Base-by-base conservation (phyloP, 2,113 vertebrate species). In the Phainopepla nitens region DNA sequence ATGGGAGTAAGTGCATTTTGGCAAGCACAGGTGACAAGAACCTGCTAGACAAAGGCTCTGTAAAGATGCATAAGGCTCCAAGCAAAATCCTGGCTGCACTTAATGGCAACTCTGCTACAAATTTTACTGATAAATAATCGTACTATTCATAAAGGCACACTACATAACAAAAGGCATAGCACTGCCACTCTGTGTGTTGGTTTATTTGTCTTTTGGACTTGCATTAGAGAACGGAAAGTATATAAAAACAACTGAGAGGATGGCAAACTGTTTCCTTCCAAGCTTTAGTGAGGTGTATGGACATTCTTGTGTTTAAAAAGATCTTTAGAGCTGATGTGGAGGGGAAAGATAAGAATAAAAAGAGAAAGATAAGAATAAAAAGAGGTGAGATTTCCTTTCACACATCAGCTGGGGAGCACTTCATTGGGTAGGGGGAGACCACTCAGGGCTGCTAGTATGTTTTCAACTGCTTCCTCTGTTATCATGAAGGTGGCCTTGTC, bases 371-470 rank as follows among this genome's bases (percentile, higher is more conserved):
- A 35, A 72, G 17, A 82, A 82, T 39, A 56, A 56, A 68, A n/a
- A 53, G 19, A 66, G 35, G 45, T 24, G 15, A 1, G 3, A 50
- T 60, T 28, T 22, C 36, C 28, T 83, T 51, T 42, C 57, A 56
- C 23, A 51, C 31, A 51, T 97, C 91, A 95, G 13, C 36, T 50
- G 22, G 90, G 86, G 25, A 93, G 44, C 76, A 98, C 97, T 97
- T 98, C 97, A 68, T 42, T 96, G 72, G 92, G 87, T 31, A 97
- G 54, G 49, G 91, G 88, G 50, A 96, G 95, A 53, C 96, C 94
- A 25, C 13, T 61, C 65, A 97, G 70, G 92, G 85, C 94, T 60
- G 97, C 96, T 33, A 93, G 83, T 25, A 97, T 88, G 82, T 96
- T 97, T 86, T 85, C 75, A 82, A 82, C 89, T 70, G 96, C 78